phyloP scores from a whole-genome alignment of 1,140 invertebrate genomes.

The Drosophila sechellia region DNA sequence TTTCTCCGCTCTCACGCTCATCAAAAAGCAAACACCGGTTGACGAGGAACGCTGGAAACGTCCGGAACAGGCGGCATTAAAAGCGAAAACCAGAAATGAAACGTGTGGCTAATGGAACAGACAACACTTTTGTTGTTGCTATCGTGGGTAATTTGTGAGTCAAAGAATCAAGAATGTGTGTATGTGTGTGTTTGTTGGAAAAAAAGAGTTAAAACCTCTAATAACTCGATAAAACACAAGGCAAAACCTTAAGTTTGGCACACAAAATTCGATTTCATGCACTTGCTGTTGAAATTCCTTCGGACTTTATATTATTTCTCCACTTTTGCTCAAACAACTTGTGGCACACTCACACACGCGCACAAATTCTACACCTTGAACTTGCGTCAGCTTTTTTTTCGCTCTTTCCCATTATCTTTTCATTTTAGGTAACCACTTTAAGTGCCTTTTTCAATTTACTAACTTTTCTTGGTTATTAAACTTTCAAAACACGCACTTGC shows the following conservation, averaged over 20 bases:
- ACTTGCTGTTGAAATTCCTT: constrained; percentile 4
- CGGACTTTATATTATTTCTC: background rate
- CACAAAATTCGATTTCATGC: background rate
- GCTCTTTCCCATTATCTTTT: constrained; percentile 16
- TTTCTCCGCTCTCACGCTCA: constrained; percentile 25
- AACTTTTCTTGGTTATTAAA: constrained; percentile 2
- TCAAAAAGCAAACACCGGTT: constrained; percentile 75
- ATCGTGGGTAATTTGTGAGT: constrained; percentile 75
- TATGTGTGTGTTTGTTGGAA: constrained; percentile 18
- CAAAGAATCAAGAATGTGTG: constrained; percentile 64
- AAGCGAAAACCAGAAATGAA: constrained; percentile 78
- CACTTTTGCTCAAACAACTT: constrained; percentile 42
- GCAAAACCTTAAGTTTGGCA: constrained; percentile 9
- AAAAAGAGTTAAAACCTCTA: constrained; percentile 21
- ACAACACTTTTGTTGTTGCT: constrained; percentile 69
- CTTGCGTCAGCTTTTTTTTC: constrained; percentile 49
- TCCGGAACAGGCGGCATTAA: constrained; percentile 58
- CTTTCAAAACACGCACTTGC: constrained; percentile 26
- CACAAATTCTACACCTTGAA: constrained; percentile 56
- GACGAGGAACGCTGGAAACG: constrained; percentile 34
- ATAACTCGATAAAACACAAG: constrained; percentile 16
- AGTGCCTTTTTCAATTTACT: constrained; percentile 7
- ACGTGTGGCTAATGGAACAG: constrained; percentile 61
- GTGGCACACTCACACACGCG: constrained; percentile 31
- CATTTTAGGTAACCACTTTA: constrained; percentile 2